A percentile compares a stretch with the other conserved stretches of the same genome.
Evolutionary conservation across 2,113 vertebrate species (phyloP).

Genomic region (Oncorhynchus nerka): DNA sequence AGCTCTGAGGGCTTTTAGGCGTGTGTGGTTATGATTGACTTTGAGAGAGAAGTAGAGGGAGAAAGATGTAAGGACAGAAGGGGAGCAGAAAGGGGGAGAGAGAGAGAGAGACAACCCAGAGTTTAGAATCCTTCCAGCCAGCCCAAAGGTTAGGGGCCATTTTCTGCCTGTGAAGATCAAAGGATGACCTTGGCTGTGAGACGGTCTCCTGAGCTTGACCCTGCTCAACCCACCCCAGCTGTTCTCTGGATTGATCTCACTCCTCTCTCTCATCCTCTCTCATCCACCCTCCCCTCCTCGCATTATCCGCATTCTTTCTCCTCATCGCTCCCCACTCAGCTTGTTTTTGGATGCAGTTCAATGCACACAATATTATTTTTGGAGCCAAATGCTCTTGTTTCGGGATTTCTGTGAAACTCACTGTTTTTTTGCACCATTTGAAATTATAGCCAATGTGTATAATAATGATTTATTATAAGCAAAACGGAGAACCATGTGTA

Average conservation of each 20-base stretch:
- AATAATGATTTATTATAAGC: too few species aligned
- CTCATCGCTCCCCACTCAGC: slow-evolving; percentile 28
- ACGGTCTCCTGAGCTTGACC: slow-evolving; percentile 61
- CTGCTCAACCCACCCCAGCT: slow-evolving; percentile 53
- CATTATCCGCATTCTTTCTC: slow-evolving; percentile 22
- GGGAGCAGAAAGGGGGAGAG: not conserved
- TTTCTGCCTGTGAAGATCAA: slow-evolving; percentile 56
- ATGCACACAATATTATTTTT: slow-evolving; percentile 5
- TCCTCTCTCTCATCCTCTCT: not conserved
- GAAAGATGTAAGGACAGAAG: slow-evolving; percentile 9
- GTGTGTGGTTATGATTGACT: slow-evolving; percentile 46
- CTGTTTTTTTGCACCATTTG: too few species aligned
- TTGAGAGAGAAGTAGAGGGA: slow-evolving; percentile 45
- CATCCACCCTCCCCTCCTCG: slow-evolving; percentile 8
- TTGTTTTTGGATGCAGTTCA: not conserved
- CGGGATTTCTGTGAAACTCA: too few species aligned
- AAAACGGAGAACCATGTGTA: too few species aligned
- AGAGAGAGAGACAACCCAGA: not conserved
- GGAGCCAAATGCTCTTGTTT: too few species aligned
- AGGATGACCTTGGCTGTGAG: slow-evolving; percentile 58
- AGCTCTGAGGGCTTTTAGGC: slow-evolving; percentile 47
- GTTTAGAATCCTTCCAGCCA: slow-evolving; percentile 17
- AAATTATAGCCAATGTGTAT: too few species aligned
- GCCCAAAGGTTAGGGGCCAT: slow-evolving; percentile 44
- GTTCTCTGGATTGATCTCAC: slow-evolving; percentile 48